Base-by-base conservation (phyloP, 1,140 invertebrate species). In the Zophobas atratus region DNA sequence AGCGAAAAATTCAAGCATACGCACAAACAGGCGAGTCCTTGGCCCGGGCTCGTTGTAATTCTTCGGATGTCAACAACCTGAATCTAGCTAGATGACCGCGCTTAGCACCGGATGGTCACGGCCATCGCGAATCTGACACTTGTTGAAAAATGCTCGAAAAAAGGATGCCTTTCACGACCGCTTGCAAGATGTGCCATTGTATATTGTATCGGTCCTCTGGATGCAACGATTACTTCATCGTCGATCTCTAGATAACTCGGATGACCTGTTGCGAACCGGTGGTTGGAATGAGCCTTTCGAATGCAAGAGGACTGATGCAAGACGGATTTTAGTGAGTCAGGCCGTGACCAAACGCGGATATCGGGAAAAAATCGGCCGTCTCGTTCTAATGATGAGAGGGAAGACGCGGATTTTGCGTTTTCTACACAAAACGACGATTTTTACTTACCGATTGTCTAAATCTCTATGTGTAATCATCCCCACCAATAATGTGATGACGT, bases 41-140 rank as follows among this genome's bases (percentile, higher is more conserved):
- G 67, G 67, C 67, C 67, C 67, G 67, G 41, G 67, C 41, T 57
- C 55, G 55, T 20, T 20, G 49, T 46, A 71, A 71, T 71, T 46
- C 67, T 49, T 71, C 41, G 41, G 48, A 49, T 71, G 67, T 71
- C 67, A 71, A 71, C 67, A 48, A 46, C 67, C 67, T n/a, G 67
- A 49, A 71, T 71, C 67, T 71, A 71, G 67, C 67, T 71, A 49
- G 67, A 71, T 71, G 48, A 71, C 67, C 67, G 67, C 67, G 48
- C 67, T 71, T 71, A 48, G 36, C 63, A 70, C 38, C 36, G 63
- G 20, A 70, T 70, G 48, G 67, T 70, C 67, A 48, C 41, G 41
- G 38, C 55, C 55, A 57, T 57, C 55, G 55, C 55, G 55, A 57
- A 51, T 51, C 49, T 20, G 49, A 4, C 49, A 20, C 3, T 46